phyloP scores from a whole-genome alignment of 2,113 vertebrate genomes.

The Stomatorhinus ivindoensis region DNA sequence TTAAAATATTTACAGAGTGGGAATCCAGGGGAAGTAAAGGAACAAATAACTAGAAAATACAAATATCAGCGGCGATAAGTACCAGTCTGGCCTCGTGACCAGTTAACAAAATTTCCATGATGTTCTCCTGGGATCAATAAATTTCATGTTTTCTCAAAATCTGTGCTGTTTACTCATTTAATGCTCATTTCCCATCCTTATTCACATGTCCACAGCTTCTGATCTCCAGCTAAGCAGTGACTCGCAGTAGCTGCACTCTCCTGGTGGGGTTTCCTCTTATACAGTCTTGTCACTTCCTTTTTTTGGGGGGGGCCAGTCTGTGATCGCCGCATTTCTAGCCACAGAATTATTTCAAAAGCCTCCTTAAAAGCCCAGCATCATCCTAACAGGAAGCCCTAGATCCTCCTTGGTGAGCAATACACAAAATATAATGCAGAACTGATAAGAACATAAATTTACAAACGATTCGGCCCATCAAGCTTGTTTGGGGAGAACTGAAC shows the following conservation, averaged over 20 bases:
- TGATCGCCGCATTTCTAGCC: not conserved
- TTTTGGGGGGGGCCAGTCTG: not conserved
- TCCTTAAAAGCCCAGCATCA: not conserved
- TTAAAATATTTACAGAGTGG: slow-evolving; percentile 23
- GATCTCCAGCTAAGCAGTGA: not conserved
- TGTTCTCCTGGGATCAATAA: not conserved
- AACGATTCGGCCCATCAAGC: too few species aligned
- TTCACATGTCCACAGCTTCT: not conserved
- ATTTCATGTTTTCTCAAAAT: not conserved
- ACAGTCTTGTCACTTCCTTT: not conserved
- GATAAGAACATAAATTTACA: too few species aligned
- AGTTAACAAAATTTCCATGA: not conserved
- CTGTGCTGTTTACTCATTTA: not conserved
- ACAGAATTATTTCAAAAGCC: not conserved
- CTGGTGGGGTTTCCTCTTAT: not conserved
- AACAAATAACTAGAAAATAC: slow-evolving; percentile 1
- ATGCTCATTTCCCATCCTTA: not conserved
- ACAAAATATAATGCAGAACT: not conserved
- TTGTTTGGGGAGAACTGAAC: too few species aligned
- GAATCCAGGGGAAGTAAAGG: slow-evolving; percentile 9
- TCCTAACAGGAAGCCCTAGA: not conserved
- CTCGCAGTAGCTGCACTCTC: not conserved
- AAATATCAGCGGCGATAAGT: not conserved
- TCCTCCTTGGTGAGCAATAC: not conserved
- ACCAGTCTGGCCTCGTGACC: not conserved